Conservation (phyloP, 2,113 vertebrate species). For the Thryonomys swinderianus region DNA sequence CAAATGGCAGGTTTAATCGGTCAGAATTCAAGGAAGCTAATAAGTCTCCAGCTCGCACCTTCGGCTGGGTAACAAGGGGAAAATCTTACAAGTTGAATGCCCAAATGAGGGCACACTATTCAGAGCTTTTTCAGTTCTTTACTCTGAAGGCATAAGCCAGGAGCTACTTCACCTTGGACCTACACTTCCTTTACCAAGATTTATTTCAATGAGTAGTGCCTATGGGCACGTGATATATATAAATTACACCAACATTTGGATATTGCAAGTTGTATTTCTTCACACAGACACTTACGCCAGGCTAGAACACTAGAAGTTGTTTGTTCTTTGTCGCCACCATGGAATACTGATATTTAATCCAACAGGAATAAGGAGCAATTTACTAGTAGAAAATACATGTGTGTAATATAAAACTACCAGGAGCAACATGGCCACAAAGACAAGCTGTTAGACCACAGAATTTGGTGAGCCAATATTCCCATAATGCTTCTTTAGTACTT, state of each 20-base stretch:
- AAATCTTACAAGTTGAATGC: background rate
- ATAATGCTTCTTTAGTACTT: constrained; percentile 1
- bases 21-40: background rate
- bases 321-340: background rate
- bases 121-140: background rate
- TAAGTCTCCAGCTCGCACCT: background rate
- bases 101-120: background rate
- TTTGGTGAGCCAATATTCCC: background rate
- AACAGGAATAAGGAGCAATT: constrained; percentile 33
- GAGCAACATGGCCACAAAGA: constrained; percentile 1
- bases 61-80: background rate
- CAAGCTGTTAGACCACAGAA: background rate
- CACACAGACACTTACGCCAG: background rate
- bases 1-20: background rate
- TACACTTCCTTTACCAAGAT: background rate
- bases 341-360: constrained; percentile 44
- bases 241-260: background rate
- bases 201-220: constrained; percentile 37
- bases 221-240: background rate
- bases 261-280: constrained; percentile 40
- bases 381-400: constrained; percentile 32
- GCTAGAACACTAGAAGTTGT: background rate
- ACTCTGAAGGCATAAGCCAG: background rate
- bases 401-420: background rate
- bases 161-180: background rate